A percentile compares a stretch with the other conserved stretches of the same genome.
phyloP scores from a whole-genome alignment of 2,113 vertebrate genomes.

The Actenoides lindsayi region DNA sequence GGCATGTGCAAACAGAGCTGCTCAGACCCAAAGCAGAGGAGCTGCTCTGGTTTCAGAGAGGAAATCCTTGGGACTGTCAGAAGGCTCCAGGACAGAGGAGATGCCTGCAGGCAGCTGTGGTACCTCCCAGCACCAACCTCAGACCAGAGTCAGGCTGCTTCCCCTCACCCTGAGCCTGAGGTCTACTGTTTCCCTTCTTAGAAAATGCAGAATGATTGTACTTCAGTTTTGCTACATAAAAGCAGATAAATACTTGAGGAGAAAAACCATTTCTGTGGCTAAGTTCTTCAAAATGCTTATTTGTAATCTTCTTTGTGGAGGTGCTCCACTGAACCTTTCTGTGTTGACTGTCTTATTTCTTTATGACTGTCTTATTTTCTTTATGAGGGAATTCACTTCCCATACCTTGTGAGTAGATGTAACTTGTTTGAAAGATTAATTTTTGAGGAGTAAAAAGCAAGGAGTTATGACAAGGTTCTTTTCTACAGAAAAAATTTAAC shows the following conservation, averaged over 20 bases:
- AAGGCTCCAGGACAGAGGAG: accelerated
- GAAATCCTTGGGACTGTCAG: neutral
- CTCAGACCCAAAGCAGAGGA: neutral
- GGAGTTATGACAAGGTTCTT: neutral
- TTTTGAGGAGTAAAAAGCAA: neutral
- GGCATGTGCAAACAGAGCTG: neutral
- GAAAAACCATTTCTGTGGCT: neutral
- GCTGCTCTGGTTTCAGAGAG: neutral
- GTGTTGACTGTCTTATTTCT: neutral
- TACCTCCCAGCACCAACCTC: neutral
- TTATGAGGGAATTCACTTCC: neutral
- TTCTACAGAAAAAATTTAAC: neutral
- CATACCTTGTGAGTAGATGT: neutral
- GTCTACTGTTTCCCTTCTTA: neutral
- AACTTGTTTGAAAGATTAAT: neutral
- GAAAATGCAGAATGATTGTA: neutral
- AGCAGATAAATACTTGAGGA: neutral
- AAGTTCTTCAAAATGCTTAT: neutral
- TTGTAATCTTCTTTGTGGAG: neutral
- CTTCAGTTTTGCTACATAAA: neutral
- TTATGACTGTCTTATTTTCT: neutral
- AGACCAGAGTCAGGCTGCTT: accelerated
- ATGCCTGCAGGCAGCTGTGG: accelerated
- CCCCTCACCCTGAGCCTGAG: neutral
- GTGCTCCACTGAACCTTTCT: neutral